Evolutionary conservation across 2,888 invertebrate species (phyloP).

Genomic region (Prosapia bicincta): DNA sequence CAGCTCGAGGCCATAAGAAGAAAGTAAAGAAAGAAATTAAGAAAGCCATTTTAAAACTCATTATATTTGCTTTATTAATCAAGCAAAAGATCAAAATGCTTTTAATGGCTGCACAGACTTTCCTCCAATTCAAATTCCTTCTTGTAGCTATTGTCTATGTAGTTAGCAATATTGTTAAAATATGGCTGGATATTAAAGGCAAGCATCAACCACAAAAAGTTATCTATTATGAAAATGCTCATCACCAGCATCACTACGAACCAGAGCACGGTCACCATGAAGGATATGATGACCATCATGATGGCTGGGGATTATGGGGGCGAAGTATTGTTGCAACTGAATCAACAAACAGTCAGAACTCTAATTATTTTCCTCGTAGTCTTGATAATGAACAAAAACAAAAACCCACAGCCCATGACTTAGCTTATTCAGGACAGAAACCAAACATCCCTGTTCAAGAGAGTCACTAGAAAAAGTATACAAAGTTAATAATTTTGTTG

Average conservation of each 20-base stretch:
- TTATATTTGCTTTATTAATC: conserved; percentile 40
- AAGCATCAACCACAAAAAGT: conserved; percentile 39
- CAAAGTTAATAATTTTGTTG: neutral
- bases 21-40: conserved; percentile 42
- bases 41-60: conserved; percentile 41
- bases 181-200: conserved; percentile 39
- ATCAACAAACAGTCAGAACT: conserved; percentile 11
- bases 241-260: conserved; percentile 42
- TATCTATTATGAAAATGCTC: conserved; percentile 41
- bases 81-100: conserved; percentile 41
- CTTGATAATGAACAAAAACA: neutral
- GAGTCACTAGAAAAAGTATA: neutral
- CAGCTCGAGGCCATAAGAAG: conserved; percentile 41
- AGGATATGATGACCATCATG: conserved; percentile 28
- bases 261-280: conserved; percentile 35
- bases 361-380: conserved; percentile 26
- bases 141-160: conserved; percentile 39
- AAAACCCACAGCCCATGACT: conserved; percentile 10
- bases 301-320: conserved; percentile 37
- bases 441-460: neutral
- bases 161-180: conserved; percentile 39
- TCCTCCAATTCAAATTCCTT: conserved; percentile 41
- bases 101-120: conserved; percentile 40
- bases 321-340: conserved; percentile 37
- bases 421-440: conserved; percentile 21